phyloP scores from a whole-genome alignment of 2,113 vertebrate species.

The Syngnathus typhle region DNA sequence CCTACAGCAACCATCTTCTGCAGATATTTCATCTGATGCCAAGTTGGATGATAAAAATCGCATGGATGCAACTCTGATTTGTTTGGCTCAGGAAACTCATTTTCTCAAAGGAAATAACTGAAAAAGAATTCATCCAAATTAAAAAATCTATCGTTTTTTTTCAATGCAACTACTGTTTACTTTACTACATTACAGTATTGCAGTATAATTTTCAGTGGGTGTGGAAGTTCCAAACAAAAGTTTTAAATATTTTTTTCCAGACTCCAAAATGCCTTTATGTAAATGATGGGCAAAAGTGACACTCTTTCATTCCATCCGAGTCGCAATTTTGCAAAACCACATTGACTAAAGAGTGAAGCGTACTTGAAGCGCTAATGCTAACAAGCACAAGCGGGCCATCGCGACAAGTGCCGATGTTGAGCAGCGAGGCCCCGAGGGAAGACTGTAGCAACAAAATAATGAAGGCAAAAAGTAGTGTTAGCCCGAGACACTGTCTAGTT shows the following conservation, averaged over 20 bases:
- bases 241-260: not conserved
- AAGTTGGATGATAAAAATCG: not conserved
- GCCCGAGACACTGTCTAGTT: conserved; percentile 17
- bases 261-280: not conserved
- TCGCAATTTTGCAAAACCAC: conserved; percentile 16
- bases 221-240: too few species aligned
- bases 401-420: conserved; percentile 14
- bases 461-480: conserved; percentile 24
- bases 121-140: not conserved
- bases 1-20: not conserved
- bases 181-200: too few species aligned
- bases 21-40: not conserved
- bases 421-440: conserved; percentile 22
- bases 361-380: conserved; percentile 4
- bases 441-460: conserved; percentile 34
- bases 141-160: not conserved
- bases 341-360: conserved; percentile 24
- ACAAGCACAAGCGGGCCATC: conserved; percentile 10
- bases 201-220: too few species aligned
- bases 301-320: not conserved
- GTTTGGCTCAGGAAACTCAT: not conserved
- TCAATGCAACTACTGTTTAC: not conserved
- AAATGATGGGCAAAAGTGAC: not conserved
- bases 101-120: not conserved
- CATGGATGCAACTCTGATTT: not conserved